These are phyloP conservation scores for Albula goreensis DNA, from an alignment of 2,113 vertebrate genomes.

Conservation along the genomic window DNA sequence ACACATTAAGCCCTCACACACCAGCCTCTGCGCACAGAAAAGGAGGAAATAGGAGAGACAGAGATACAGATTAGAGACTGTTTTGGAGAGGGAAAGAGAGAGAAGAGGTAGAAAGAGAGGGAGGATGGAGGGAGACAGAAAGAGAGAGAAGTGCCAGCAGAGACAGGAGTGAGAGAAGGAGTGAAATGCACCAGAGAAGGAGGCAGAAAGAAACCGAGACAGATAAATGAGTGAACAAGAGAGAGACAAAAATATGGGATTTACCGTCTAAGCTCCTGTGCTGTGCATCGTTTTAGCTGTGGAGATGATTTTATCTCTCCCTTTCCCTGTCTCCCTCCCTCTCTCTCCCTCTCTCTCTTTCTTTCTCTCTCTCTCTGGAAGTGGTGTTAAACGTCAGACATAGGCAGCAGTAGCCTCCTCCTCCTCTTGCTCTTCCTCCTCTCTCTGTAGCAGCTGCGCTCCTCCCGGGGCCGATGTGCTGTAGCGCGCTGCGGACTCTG, in stretches of 20 bases:
- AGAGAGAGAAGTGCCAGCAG: too few relatives aligned
- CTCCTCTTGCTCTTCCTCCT: conserved; percentile 16
- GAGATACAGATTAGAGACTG: not conserved
- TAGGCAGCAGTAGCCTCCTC: conserved; percentile 14
- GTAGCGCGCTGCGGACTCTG: too few relatives aligned
- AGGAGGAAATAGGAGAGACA: too few relatives aligned
- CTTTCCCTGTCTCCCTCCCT: conserved; percentile 12
- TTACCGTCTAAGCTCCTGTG: conserved; percentile 37
- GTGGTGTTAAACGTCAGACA: conserved; percentile 40
- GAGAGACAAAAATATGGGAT: not conserved
- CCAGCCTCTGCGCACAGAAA: too few relatives aligned
- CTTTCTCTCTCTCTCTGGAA: conserved; percentile 36
- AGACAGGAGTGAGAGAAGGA: conserved; percentile 16
- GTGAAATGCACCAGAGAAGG: not conserved
- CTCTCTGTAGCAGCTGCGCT: not conserved
- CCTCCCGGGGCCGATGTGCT: not conserved
- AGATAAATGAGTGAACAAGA: not conserved
- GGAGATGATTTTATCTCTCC: conserved; percentile 16
- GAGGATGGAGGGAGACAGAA: not conserved
- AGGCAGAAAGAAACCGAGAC: not conserved
- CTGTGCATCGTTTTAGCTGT: conserved; percentile 23
- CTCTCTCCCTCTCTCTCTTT: conserved; percentile 8
- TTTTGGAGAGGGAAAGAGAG: not conserved
- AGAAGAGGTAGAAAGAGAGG: not conserved
- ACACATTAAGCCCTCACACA: too few relatives aligned